These are phyloP conservation scores for Damaliscus lunatus DNA, from an alignment of 2,113 vertebrate genomes.

Conservation along the genomic window DNA sequence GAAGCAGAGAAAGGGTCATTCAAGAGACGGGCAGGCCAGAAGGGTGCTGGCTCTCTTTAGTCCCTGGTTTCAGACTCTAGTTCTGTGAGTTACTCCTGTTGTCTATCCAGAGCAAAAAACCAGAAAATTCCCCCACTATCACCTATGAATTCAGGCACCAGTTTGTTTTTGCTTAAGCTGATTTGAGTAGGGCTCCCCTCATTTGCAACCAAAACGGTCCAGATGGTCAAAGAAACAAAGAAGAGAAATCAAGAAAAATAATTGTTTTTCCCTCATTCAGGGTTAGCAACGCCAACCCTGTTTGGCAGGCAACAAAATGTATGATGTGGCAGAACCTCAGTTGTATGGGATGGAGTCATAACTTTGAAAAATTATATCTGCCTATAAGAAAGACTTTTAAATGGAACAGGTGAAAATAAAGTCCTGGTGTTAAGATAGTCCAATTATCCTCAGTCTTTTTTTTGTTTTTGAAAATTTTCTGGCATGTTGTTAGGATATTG, in stretches of 20 bases:
- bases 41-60: neutral
- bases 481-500: neutral
- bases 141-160: neutral
- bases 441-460: neutral
- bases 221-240: neutral
- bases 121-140: neutral
- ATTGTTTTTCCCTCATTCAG: neutral
- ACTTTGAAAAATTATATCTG: neutral
- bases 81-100: neutral
- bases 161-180: neutral
- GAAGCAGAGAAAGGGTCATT: neutral
- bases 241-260: neutral
- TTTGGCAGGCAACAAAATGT: neutral
- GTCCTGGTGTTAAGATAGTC: neutral
- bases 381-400: neutral
- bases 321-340: neutral
- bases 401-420: neutral
- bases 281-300: neutral
- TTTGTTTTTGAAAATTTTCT: neutral
- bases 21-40: neutral
- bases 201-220: neutral
- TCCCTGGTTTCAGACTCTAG: neutral
- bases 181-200: neutral
- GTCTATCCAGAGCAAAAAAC: neutral
- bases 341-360: neutral